Evolutionary conservation across 2,888 invertebrate genomes (phyloP).

Genomic region (Cerceris rybyensis): DNA sequence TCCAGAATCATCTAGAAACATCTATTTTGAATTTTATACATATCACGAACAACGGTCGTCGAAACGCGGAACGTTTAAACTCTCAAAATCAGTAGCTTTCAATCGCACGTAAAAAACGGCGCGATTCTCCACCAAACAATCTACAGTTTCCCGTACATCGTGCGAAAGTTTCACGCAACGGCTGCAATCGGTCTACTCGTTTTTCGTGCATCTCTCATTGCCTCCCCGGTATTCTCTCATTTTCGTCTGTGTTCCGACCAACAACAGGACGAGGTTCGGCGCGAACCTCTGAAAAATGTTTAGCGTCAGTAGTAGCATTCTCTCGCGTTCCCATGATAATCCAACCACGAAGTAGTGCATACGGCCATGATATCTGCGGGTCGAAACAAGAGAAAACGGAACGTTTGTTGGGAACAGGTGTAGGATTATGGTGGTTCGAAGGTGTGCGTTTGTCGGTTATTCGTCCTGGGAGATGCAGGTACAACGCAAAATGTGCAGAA

Average conservation of each 20-base stretch:
- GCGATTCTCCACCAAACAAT: too few relatives aligned
- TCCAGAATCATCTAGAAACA: too few relatives aligned
- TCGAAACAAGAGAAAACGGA: slow-evolving; percentile 10
- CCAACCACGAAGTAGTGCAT: slow-evolving; percentile 49
- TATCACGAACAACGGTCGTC: too few relatives aligned
- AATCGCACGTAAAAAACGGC: too few relatives aligned
- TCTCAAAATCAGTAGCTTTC: too few relatives aligned
- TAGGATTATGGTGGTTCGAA: slow-evolving; percentile 46
- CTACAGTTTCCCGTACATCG: not conserved
- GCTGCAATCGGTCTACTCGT: not conserved
- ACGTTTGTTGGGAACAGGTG: slow-evolving; percentile 27
- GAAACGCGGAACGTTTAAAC: too few relatives aligned
- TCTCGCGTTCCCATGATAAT: slow-evolving; percentile 52
- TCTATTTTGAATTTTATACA: too few relatives aligned
- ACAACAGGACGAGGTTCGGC: slow-evolving; percentile 29
- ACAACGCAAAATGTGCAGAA: slow-evolving; percentile 34
- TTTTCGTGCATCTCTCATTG: slow-evolving; percentile 28
- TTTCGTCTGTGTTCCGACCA: slow-evolving; percentile 18
- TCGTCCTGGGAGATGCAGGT: slow-evolving; percentile 21
- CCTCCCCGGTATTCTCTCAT: slow-evolving; percentile 10
- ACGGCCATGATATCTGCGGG: slow-evolving; percentile 12
- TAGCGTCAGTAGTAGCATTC: slow-evolving; percentile 42
- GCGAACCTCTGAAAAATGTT: slow-evolving; percentile 44
- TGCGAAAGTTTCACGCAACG: not conserved
- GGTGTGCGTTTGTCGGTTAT: slow-evolving; percentile 35